Conservation (phyloP, 2,888 invertebrate species). For the Rhopalosiphum nymphaeae region DNA sequence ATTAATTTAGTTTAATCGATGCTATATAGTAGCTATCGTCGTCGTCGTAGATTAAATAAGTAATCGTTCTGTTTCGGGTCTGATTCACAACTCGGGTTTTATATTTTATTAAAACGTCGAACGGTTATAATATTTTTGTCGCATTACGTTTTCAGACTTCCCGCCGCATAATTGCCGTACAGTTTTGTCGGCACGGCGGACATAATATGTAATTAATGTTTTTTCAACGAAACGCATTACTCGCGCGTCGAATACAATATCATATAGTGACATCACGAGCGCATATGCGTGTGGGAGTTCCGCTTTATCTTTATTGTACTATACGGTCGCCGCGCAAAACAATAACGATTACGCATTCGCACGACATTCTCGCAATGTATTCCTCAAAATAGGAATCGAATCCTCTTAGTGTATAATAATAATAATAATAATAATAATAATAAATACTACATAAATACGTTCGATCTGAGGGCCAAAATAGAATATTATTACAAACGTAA, state of each 20-base stretch:
- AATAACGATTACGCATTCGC: background rate
- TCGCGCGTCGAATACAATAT: background rate
- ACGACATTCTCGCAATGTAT: background rate
- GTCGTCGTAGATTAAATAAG: background rate
- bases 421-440: background rate
- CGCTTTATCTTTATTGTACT: background rate
- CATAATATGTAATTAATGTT: background rate
- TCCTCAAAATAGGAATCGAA: background rate
- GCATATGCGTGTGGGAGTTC: background rate
- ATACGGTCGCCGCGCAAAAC: background rate
- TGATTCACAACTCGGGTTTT: background rate
- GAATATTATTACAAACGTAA: background rate
- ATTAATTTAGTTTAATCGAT: background rate
- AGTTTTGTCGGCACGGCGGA: background rate
- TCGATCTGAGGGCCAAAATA: background rate
- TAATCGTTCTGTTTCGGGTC: background rate
- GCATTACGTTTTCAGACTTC: background rate
- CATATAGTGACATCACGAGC: background rate
- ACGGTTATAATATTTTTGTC: background rate
- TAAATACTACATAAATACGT: background rate
- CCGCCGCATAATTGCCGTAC: background rate
- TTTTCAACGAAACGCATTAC: background rate
- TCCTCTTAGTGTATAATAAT: background rate
- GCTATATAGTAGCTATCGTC: background rate
- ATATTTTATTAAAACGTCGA: background rate